These are phyloP conservation scores for Urosaurus nigricauda DNA, from an alignment of 2,797 vertebrate genomes.

Conservation along the genomic window DNA sequence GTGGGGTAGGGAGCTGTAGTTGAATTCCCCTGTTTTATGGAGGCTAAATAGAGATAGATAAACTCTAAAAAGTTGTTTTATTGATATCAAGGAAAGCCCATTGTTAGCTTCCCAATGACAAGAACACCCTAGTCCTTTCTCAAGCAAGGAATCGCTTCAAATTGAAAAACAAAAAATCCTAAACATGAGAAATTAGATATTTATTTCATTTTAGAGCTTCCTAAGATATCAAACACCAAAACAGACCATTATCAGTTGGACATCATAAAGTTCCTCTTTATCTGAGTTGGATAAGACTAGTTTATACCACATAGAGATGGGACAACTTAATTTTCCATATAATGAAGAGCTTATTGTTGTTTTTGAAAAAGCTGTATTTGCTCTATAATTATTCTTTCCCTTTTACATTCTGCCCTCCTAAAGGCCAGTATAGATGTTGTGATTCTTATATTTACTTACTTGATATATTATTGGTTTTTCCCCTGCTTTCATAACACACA, in stretches of 20 bases:
- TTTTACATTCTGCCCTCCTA: conserved; percentile 1
- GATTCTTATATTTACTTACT: conserved; percentile 21
- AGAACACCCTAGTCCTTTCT: background rate
- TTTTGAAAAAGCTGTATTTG: conserved; percentile 8
- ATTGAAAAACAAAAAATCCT: background rate
- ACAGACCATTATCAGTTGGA: background rate
- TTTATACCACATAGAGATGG: conserved; percentile 15
- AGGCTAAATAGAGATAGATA: background rate
- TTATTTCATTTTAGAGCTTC: conserved; percentile 18
- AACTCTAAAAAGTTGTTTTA: background rate
- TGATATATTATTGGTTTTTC: conserved; percentile 1
- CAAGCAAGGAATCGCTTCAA: background rate
- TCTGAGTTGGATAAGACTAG: background rate
- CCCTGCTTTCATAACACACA: conserved; percentile 27
- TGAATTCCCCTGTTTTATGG: too few species aligned
- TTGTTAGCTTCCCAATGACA: background rate
- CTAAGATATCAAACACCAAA: conserved; percentile 20
- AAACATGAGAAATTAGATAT: background rate
- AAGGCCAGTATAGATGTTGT: background rate
- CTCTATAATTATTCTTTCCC: background rate
- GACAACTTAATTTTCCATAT: background rate
- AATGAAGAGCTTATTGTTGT: conserved; percentile 20
- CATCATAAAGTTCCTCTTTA: background rate
- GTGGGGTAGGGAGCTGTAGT: too few species aligned
- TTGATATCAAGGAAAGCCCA: background rate